phyloP scores from a whole-genome alignment of 2,113 vertebrate species.

The Nothocercus nigrocapillus region DNA sequence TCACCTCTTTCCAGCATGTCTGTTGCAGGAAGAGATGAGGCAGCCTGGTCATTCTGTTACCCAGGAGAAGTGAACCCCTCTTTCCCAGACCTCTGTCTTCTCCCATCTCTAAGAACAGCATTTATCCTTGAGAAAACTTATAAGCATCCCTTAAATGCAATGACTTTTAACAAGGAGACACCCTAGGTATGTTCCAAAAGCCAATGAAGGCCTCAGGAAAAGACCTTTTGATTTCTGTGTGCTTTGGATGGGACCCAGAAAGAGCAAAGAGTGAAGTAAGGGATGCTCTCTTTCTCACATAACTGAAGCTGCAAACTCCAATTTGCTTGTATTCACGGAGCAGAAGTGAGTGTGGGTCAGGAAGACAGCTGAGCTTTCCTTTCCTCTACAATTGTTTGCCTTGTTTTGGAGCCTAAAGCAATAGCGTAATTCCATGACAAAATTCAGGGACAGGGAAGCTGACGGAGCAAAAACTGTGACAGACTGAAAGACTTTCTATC shows the following conservation, averaged over 20 bases:
- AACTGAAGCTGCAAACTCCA: neutral
- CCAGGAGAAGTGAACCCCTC: neutral
- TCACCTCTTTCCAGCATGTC: neutral
- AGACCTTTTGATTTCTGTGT: neutral
- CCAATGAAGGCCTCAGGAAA: neutral
- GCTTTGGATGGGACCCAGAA: neutral
- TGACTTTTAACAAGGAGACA: neutral
- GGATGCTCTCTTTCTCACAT: neutral
- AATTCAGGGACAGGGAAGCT: conserved; percentile 1
- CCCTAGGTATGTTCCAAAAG: neutral
- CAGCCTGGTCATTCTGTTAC: neutral
- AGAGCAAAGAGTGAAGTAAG: neutral
- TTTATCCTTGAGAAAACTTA: neutral
- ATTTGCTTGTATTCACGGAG: neutral
- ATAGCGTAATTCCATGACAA: conserved; percentile 42
- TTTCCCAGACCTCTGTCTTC: neutral
- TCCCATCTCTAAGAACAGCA: neutral
- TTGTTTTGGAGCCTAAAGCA: conserved; percentile 53
- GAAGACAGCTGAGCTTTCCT: conserved; percentile 32
- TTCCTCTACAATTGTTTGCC: conserved; percentile 37
- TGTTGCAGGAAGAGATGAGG: neutral
- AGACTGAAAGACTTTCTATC: neutral
- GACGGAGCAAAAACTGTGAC: conserved; percentile 3
- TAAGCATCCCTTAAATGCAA: neutral
- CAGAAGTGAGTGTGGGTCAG: neutral